These are phyloP conservation scores for Penaeus monodon DNA, from an alignment of 2,888 invertebrate genomes.

Conservation along the genomic window DNA sequence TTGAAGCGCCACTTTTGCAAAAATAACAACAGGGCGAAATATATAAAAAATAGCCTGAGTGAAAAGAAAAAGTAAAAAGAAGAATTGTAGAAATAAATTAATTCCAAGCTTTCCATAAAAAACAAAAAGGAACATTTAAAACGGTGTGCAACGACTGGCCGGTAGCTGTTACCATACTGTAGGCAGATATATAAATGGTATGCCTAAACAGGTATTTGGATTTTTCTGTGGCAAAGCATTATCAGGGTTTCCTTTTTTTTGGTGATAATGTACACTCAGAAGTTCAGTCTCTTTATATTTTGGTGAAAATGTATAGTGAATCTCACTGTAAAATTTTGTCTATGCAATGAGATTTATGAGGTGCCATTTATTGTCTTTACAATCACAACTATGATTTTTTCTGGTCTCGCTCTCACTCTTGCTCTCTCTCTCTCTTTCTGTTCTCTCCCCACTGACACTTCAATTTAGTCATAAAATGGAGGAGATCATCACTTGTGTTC, in stretches of 20 bases:
- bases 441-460: neutral
- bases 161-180: no score
- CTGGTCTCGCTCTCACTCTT: neutral
- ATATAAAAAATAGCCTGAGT: no score
- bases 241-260: neutral
- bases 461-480: neutral
- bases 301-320: slow-evolving; percentile 1
- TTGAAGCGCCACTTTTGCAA: neutral
- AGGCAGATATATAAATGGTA: neutral
- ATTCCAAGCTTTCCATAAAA: no score
- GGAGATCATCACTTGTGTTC: neutral
- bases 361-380: neutral
- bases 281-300: no score
- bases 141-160: no score
- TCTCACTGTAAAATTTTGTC: slow-evolving; percentile 21
- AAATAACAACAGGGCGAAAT: neutral
- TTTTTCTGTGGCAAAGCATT: slow-evolving; percentile 3
- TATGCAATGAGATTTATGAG: neutral
- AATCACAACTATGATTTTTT: neutral
- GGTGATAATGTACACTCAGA: slow-evolving; percentile 5
- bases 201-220: neutral
- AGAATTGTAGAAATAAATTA: no score
- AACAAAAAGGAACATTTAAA: no score
- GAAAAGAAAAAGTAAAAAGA: neutral
- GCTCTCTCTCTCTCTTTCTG: neutral